These are phyloP conservation scores for Leucania comma DNA, from an alignment of 2,888 invertebrate genomes.

Conservation along the genomic window DNA sequence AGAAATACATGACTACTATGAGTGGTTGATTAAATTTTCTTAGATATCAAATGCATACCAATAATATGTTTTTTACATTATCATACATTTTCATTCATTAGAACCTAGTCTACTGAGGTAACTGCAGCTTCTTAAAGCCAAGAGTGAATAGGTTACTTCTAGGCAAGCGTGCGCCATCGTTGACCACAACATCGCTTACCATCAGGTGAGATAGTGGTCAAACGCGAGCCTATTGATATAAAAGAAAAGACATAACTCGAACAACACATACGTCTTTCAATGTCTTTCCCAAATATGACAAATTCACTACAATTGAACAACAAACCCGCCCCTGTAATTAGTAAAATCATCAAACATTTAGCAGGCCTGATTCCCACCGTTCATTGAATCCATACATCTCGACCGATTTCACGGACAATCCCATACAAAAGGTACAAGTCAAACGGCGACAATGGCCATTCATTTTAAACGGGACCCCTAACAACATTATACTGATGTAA, in stretches of 20 bases:
- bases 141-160: too few relatives aligned
- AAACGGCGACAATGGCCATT: constrained; percentile 86
- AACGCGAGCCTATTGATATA: too few relatives aligned
- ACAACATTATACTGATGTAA: constrained; percentile 90
- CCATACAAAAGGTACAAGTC: constrained; percentile 86
- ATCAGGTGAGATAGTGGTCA: too few relatives aligned
- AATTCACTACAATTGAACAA: constrained; percentile 40
- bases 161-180: too few relatives aligned
- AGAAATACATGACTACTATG: neutral
- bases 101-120: too few relatives aligned
- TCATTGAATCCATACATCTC: constrained; percentile 84
- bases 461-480: constrained; percentile 83
- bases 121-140: too few relatives aligned
- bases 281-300: constrained; percentile 8
- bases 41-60: neutral
- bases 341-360: constrained; percentile 76
- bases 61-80: too few relatives aligned
- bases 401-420: constrained; percentile 88
- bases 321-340: constrained; percentile 80
- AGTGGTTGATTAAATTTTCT: neutral
- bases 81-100: too few relatives aligned
- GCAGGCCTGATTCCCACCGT: constrained; percentile 70
- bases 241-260: too few relatives aligned
- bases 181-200: too few relatives aligned
- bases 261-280: too few relatives aligned